Evolutionary conservation across 2,797 vertebrate genomes (phyloP), one percentile per base, ranked within the genome.

Genomic region (Knipowitschia caucasica): DNA sequence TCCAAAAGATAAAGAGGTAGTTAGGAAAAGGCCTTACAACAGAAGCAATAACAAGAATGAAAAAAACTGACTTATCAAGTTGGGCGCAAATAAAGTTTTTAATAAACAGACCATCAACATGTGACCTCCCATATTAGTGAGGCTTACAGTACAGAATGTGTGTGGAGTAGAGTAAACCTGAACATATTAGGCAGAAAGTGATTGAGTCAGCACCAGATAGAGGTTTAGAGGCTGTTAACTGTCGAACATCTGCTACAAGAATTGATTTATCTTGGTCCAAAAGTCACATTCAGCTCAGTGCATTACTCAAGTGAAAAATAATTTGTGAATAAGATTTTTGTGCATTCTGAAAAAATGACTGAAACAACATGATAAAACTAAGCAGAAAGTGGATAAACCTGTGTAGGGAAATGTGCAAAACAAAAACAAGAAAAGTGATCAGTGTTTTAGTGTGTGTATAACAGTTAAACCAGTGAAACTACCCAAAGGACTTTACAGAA

Each of bases 1-100:
- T 25, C 79, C 59, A 64, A 74, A 67, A 79, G 47, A 50, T 77
- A 77, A 35, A 77, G 88, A 89, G 90, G 89, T 89, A 91, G 89
- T 77, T 86, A 83, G 77, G 60, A 78, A 46, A 46, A 45, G 71
- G 67, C 62, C 74, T 71, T 27, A 49, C 56, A 76, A 63, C 78
- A 54, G 64, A 53, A 78, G 53, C 62, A 68, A 82, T 57, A 87
- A 84, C 27, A 77, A 64, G 43, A 70, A 40, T 10, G 49, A 67
- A 27, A 53, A 56, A 59, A 64, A 77, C 66, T 74, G 62, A 72
- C 61, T 65, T 64, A 76, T 47, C 60, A 27, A 55, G n/a, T 29
- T 67, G 8, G 23, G 67, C 50, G 34, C 34, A 36, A 36, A 17
- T 18, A 7, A 0, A 38, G 35, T 20, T 5, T 64, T 62, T 49